These are phyloP conservation scores for Sphinx pinastri DNA, from an alignment of 2,888 invertebrate genomes.

Conservation along the genomic window DNA sequence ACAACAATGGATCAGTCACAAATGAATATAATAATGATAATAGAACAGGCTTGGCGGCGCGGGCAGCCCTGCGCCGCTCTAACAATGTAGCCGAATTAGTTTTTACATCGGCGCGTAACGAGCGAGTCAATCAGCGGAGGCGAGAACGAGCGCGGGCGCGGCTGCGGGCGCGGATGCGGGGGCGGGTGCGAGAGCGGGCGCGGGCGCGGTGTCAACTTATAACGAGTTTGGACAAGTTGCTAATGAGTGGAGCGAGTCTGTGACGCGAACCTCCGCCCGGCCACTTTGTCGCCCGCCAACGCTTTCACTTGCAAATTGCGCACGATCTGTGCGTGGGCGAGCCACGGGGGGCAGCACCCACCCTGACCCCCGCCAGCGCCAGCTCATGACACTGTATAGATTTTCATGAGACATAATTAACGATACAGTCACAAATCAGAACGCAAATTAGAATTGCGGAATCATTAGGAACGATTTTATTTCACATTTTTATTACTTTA, in stretches of 20 bases:
- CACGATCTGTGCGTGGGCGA: slow-evolving; percentile 20
- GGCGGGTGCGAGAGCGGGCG: slow-evolving; percentile 25
- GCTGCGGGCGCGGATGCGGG: slow-evolving; percentile 30
- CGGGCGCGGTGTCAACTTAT: slow-evolving; percentile 59
- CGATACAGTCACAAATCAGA: slow-evolving; percentile 10
- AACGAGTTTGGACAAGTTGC: slow-evolving; percentile 79
- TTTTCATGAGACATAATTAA: slow-evolving; percentile 14
- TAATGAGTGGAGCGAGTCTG: slow-evolving; percentile 64
- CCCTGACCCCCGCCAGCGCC: background rate
- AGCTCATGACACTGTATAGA: slow-evolving; percentile 6
- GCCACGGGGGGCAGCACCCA: background rate
- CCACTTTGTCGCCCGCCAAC: slow-evolving; percentile 28
- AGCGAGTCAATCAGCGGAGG: slow-evolving; percentile 55
- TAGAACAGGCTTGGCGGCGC: slow-evolving; percentile 25
- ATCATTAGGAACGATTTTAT: background rate
- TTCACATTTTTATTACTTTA: background rate
- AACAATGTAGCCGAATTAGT: slow-evolving; percentile 50
- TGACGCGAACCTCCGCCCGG: slow-evolving; percentile 25
- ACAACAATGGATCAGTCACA: slow-evolving; percentile 2
- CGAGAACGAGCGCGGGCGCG: slow-evolving; percentile 27
- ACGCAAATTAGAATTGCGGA: background rate
- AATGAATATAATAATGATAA: slow-evolving; percentile 13
- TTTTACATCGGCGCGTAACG: slow-evolving; percentile 49
- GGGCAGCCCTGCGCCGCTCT: slow-evolving; percentile 35
- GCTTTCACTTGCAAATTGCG: slow-evolving; percentile 22